Conservation (phyloP, 2,797 vertebrate species). For the Neosalanx taihuensis region DNA sequence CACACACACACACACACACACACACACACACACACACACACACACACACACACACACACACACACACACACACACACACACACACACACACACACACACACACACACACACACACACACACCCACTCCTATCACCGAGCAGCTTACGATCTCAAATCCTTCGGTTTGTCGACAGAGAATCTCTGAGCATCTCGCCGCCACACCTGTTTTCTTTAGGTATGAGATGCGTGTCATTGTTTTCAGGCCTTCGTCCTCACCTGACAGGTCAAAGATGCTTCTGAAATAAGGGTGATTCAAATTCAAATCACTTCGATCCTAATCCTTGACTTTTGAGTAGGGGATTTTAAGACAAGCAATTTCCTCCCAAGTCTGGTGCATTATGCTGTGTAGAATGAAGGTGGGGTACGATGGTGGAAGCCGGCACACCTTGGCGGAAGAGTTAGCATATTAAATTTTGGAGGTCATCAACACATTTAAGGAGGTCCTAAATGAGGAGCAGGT, state of each 20-base stretch:
- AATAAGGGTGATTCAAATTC: background rate
- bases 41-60: too few relatives aligned
- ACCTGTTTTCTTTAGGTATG: background rate
- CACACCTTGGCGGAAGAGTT: background rate
- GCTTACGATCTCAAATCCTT: background rate
- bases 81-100: too few relatives aligned
- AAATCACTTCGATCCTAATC: background rate
- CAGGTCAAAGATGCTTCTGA: background rate
- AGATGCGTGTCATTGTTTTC: background rate
- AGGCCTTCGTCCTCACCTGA: background rate
- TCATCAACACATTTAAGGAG: background rate
- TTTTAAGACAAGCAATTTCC: background rate
- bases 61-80: too few relatives aligned
- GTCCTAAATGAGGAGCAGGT: background rate
- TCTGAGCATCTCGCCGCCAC: background rate
- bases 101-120: too few relatives aligned
- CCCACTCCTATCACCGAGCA: background rate
- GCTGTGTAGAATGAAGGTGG: conserved; percentile 1
- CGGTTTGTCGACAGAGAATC: background rate
- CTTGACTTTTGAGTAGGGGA: background rate
- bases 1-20: background rate
- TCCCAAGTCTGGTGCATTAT: background rate
- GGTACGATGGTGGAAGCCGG: background rate
- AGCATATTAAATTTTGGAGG: conserved; percentile 3
- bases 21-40: too few relatives aligned